phyloP scores from a whole-genome alignment of 2,113 vertebrate species.

The Glareola pratincola region DNA sequence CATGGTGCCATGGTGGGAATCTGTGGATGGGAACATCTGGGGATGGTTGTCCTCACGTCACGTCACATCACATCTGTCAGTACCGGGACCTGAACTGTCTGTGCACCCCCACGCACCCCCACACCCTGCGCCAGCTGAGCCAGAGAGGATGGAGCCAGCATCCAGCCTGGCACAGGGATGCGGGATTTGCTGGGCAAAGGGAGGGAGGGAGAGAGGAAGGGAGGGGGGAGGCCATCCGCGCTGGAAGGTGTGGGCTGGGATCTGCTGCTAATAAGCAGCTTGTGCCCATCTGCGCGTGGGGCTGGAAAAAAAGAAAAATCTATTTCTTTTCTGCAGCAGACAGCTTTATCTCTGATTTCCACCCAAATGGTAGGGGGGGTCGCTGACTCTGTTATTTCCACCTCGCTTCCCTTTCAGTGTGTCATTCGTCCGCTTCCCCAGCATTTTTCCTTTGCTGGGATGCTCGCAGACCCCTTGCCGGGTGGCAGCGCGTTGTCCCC shows the following conservation, averaged over 20 bases:
- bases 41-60: neutral
- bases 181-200: neutral
- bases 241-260: neutral
- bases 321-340: neutral
- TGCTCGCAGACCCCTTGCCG: neutral
- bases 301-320: neutral
- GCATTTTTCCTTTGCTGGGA: neutral
- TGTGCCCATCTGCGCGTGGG: neutral
- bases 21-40: neutral
- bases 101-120: too few species aligned
- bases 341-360: neutral
- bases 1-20: too few species aligned
- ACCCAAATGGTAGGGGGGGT: neutral
- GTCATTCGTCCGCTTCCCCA: neutral
- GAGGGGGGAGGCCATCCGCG: neutral
- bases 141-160: neutral
- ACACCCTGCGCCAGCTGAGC: neutral
- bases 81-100: neutral
- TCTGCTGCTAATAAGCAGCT: neutral
- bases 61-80: neutral
- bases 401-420: neutral
- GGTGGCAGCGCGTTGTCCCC: rapidly evolving
- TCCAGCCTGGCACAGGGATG: neutral
- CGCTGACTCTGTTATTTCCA: neutral
- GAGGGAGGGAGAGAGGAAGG: rapidly evolving